Evolutionary conservation across 2,797 vertebrate genomes (phyloP), one percentile per base, ranked within the genome.

Genomic region (Carduelis carduelis): DNA sequence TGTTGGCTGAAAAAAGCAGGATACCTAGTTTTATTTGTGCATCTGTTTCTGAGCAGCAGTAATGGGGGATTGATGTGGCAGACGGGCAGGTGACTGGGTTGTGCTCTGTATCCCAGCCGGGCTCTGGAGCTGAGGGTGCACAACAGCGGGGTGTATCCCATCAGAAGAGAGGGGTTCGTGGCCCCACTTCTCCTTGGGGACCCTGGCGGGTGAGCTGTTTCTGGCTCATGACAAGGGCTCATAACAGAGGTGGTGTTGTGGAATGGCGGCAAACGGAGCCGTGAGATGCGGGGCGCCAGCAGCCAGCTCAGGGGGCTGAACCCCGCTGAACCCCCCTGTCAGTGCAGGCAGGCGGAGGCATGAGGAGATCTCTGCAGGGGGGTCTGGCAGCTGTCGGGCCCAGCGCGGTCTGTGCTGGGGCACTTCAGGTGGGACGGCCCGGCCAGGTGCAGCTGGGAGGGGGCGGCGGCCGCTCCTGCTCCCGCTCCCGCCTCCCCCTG

Each of bases 351-450:
- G 21, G 32, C 3, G 12, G 37, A 32, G 7, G 49, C 10, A 24
- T 0, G 44, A 24, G 18, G 16, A 2, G 16, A 7, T 7, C 8
- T 5, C 26, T 4, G 46, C 9, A 15, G 30, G 0, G 10, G 8
- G 24, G 28, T 53, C 43, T 50, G 39, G 52, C 46, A 22, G 24
- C 2, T 19, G 70, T 19, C 5, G 16, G 7, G 3, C 35, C 26
- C 4, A 28, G 34, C 6, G 2, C 27, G 60, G 44, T 74, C 56
- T 6, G 59, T 9, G 15, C 6, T 1, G 66, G 35, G 37, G 17
- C 56, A 32, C 65, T 2, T 12, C 69, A 44, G 59, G 46, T 9
- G 50, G 20, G 77, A 44, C 0, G 34, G 21, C 46, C 66, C 8
- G 27, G 59, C 46, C 76, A 69, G 94, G 66, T 64, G 34, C 35